Evolutionary conservation across 1,140 invertebrate species (phyloP).

Genomic region (Drosophila tropicalis): DNA sequence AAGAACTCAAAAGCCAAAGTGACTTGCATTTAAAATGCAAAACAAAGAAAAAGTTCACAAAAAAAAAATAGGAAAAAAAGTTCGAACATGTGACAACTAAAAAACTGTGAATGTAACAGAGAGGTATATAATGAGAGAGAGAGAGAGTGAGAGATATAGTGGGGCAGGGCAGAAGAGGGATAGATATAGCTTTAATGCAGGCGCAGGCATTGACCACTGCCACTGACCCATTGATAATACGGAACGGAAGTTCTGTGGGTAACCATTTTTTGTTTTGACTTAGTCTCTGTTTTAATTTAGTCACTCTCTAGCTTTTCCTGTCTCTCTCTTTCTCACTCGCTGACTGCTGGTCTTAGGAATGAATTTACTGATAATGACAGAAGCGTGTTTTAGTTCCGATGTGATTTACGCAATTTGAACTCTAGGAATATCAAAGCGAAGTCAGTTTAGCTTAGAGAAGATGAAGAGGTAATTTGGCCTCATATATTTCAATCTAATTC

Average conservation of each 20-base stretch:
- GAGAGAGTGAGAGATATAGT: background rate
- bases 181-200: background rate
- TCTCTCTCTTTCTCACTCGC: background rate
- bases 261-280: constrained; percentile 44
- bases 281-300: constrained; percentile 14
- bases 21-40: constrained; percentile 55
- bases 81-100: constrained; percentile 70
- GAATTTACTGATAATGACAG: constrained; percentile 30
- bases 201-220: constrained; percentile 53
- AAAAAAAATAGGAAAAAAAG: constrained; percentile 16
- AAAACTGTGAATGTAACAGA: constrained; percentile 8
- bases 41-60: constrained; percentile 49
- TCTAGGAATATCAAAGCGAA: background rate
- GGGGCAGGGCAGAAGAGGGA: background rate
- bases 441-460: background rate
- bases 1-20: constrained; percentile 51
- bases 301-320: background rate
- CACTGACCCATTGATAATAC: constrained; percentile 73
- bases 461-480: background rate
- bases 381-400: constrained; percentile 23
- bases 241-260: constrained; percentile 59
- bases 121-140: constrained; percentile 24
- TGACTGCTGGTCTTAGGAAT: background rate
- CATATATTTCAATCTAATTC: background rate
- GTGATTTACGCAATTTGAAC: constrained; percentile 5